phyloP scores from a whole-genome alignment of 2,113 vertebrate species.

The Pica pica region DNA sequence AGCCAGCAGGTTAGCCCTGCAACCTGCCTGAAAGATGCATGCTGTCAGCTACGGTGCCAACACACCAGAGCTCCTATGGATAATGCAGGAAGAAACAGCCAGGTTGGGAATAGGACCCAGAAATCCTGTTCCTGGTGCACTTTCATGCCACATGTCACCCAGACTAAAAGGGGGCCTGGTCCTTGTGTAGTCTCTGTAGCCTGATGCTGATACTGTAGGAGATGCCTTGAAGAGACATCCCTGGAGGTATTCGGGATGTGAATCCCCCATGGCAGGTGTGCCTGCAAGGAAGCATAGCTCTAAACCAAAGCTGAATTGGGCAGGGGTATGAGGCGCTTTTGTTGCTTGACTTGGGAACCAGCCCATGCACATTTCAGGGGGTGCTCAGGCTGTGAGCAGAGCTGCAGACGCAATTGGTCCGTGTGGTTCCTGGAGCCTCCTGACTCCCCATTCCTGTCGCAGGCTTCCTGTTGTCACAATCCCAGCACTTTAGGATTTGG shows the following conservation, averaged over 20 bases:
- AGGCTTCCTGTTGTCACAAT: neutral
- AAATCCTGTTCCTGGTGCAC: neutral
- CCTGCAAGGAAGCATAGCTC: neutral
- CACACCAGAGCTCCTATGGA: neutral
- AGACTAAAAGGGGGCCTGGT: neutral
- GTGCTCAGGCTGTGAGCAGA: neutral
- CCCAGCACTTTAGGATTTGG: neutral
- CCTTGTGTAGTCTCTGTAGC: neutral
- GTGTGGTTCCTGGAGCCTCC: neutral
- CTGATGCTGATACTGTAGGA: neutral
- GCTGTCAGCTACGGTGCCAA: neutral
- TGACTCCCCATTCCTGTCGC: neutral
- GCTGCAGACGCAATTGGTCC: rapidly evolving
- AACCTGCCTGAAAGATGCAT: neutral
- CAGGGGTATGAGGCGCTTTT: neutral
- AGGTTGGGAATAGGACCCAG: neutral
- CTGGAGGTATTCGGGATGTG: rapidly evolving
- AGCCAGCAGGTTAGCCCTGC: neutral
- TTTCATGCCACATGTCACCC: neutral
- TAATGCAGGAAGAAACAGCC: neutral
- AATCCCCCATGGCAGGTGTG: neutral
- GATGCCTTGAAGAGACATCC: neutral
- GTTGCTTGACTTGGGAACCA: neutral
- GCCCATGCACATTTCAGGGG: neutral
- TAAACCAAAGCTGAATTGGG: neutral